phyloP scores from a whole-genome alignment of 1,140 invertebrate species.

The Drosophila gunungcola region DNA sequence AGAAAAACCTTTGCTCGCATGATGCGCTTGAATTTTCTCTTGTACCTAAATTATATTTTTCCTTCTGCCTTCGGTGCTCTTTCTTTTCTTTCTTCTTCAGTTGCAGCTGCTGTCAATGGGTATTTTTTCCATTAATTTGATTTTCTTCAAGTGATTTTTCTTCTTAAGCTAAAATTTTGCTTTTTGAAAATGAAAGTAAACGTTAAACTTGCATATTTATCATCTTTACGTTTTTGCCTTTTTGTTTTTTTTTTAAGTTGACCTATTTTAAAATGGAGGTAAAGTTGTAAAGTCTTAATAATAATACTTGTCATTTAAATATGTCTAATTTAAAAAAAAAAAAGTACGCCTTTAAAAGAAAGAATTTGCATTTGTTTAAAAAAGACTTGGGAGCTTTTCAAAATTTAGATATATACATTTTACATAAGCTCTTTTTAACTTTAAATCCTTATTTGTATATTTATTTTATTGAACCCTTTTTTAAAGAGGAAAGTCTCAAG shows the following conservation, averaged over 20 bases:
- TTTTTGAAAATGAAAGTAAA: conserved; percentile 37
- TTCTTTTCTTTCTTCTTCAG: conserved; percentile 7
- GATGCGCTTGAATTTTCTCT: conserved; percentile 55
- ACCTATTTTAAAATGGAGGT: not conserved
- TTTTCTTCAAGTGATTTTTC: conserved; percentile 47
- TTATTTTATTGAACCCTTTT: not conserved
- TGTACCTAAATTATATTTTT: conserved; percentile 54
- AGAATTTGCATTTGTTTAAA: no score
- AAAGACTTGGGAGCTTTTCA: no score
- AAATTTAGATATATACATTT: no score
- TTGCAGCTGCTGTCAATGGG: conserved; percentile 32
- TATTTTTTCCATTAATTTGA: conserved; percentile 41
- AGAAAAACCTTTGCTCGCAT: conserved; percentile 36
- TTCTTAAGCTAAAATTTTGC: conserved; percentile 7
- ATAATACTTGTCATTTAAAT: no score
- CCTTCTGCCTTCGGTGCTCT: conserved; percentile 15
- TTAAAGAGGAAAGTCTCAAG: not conserved
- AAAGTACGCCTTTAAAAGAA: no score
- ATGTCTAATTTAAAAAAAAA: no score
- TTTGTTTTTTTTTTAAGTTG: not conserved
- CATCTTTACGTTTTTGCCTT: not conserved
- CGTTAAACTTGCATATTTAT: not conserved
- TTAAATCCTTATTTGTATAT: no score
- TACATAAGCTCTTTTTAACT: no score
- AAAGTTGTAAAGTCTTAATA: not conserved